These are phyloP conservation scores for Phoxinus phoxinus DNA, from an alignment of 2,113 vertebrate genomes.

Conservation along the genomic window DNA sequence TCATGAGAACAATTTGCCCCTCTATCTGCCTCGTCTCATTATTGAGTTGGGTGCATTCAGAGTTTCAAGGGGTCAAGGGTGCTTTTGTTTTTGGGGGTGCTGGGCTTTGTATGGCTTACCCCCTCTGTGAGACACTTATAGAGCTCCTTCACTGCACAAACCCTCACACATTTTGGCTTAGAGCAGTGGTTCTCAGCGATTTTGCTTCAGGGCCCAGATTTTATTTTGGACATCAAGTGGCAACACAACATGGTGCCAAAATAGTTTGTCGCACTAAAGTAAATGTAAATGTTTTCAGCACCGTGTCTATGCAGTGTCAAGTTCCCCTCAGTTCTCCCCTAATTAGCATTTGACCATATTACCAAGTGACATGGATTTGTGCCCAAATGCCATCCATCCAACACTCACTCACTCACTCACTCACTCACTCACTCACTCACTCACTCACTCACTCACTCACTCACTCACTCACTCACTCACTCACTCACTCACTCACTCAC, in stretches of 20 bases:
- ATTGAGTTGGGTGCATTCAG: conserved; percentile 22
- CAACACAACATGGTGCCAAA: neutral
- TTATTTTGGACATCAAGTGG: neutral
- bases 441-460: too few species aligned
- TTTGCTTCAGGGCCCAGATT: neutral
- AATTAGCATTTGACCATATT: neutral
- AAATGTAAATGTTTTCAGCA: neutral
- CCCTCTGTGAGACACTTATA: conserved; percentile 31
- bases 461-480: accelerated
- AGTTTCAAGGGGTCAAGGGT: conserved; percentile 46
- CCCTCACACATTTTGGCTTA: conserved; percentile 29
- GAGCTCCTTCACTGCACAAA: conserved; percentile 44
- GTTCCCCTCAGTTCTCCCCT: neutral
- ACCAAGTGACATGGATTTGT: neutral
- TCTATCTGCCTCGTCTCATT: conserved; percentile 18
- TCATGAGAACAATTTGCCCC: conserved; percentile 24
- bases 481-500: too few species aligned
- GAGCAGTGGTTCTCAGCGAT: neutral
- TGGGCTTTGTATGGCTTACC: conserved; percentile 31
- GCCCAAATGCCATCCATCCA: neutral
- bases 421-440: too few species aligned
- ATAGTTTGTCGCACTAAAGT: neutral
- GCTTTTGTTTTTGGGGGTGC: conserved; percentile 53
- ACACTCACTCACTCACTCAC: too few species aligned
- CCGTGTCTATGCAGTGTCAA: neutral